These are phyloP conservation scores for Molossus molossus DNA, from an alignment of 2,797 vertebrate species.

Conservation along the genomic window DNA sequence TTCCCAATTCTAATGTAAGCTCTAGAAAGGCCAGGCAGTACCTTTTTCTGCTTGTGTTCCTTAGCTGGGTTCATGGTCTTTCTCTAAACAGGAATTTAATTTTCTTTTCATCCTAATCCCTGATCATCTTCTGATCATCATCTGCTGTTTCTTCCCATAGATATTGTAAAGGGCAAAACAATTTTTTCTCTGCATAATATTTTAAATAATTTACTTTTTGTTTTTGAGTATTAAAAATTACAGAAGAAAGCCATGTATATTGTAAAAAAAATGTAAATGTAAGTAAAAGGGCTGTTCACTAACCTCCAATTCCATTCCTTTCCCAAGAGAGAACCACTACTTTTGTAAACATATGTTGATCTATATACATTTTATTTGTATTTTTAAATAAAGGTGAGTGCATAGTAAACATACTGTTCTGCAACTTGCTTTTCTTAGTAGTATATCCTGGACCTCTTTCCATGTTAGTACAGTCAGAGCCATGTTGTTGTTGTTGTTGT, in stretches of 20 bases:
- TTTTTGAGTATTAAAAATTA: constrained; percentile 45
- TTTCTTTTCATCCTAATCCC: not conserved
- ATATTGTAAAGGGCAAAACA: not conserved
- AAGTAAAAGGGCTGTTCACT: not conserved
- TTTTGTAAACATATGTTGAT: not conserved
- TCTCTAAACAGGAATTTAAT: not conserved
- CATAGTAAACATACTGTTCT: not conserved
- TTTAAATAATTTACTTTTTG: constrained; percentile 12
- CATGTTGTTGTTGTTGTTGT: not conserved
- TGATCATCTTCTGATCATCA: not conserved
- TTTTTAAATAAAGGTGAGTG: not conserved
- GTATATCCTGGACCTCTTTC: not conserved
- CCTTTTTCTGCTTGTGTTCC: not conserved
- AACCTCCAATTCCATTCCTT: not conserved
- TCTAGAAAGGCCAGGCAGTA: not conserved
- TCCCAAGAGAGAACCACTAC: not conserved
- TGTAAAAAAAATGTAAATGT: not conserved
- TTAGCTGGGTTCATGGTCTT: not conserved
- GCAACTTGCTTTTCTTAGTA: not conserved
- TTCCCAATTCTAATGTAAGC: not conserved
- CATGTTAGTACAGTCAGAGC: not conserved
- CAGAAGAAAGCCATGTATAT: not conserved
- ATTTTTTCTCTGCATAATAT: not conserved
- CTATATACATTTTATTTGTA: not conserved
- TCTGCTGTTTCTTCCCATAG: not conserved